Evolutionary conservation across 2,113 vertebrate species (phyloP).

Genomic region (Podocnemis expansa): DNA sequence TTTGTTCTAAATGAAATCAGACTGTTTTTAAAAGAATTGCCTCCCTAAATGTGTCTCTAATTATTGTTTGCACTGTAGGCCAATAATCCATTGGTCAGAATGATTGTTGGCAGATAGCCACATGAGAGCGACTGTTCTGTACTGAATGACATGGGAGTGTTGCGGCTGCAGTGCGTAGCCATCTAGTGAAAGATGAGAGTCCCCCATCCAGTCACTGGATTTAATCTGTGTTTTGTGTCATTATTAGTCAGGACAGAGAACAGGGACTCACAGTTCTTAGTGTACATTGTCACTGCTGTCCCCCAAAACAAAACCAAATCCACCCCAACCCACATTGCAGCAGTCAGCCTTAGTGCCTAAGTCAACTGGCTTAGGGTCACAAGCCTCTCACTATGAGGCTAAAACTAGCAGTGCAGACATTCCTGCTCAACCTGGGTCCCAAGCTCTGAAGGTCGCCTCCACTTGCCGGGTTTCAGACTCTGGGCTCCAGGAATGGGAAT

Average conservation of each 20-base stretch:
- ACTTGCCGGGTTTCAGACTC: background rate
- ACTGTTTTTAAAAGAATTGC: background rate
- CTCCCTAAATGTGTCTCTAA: background rate
- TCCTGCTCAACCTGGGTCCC: background rate
- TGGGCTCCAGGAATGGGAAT: no score
- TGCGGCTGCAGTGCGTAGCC: background rate
- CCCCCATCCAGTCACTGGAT: no score
- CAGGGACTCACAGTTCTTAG: background rate
- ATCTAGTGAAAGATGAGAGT: no score
- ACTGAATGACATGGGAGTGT: rapidly evolving
- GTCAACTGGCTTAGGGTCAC: background rate
- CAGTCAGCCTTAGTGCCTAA: background rate
- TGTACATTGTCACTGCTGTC: background rate
- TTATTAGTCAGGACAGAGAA: background rate
- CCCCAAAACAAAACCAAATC: no score
- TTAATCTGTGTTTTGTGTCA: no score
- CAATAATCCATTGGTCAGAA: background rate
- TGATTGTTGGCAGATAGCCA: background rate
- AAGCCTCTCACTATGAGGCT: background rate
- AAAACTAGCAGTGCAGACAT: background rate
- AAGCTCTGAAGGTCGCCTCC: background rate
- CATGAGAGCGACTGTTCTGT: rapidly evolving
- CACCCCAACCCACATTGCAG: background rate
- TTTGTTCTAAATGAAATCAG: conserved; percentile 25
- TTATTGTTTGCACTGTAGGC: background rate